phyloP scores from a whole-genome alignment of 1,140 invertebrate genomes.

The Nilaparvata lugens region DNA sequence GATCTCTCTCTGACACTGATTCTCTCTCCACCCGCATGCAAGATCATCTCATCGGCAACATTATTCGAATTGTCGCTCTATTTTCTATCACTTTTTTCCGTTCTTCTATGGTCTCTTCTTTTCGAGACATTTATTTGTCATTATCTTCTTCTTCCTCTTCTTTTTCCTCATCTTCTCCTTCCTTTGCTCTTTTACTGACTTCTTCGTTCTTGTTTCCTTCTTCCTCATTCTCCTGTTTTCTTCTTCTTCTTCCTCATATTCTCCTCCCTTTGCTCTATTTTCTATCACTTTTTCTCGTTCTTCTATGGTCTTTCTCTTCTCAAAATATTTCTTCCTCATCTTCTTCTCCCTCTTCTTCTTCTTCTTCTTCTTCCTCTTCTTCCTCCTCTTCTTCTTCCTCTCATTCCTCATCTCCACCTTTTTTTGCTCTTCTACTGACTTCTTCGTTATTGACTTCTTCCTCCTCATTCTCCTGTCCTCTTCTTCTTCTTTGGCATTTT shows the following conservation, averaged over 20 bases:
- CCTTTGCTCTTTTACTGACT: not conserved
- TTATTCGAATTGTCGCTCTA: too few relatives aligned
- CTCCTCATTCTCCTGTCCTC: not conserved
- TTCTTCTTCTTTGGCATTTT: too few relatives aligned
- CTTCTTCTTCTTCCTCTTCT: not conserved
- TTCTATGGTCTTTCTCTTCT: not conserved
- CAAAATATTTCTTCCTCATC: not conserved
- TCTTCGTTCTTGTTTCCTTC: too few relatives aligned
- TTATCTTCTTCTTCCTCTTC: not conserved
- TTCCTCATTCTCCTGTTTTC: too few relatives aligned
- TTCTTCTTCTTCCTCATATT: too few relatives aligned
- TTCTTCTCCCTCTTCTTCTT: not conserved
- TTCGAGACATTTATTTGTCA: not conserved
- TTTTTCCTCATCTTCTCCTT: not conserved
- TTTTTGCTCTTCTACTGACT: not conserved
- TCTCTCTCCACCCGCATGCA: too few relatives aligned
- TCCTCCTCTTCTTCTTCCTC: not conserved
- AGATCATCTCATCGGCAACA: too few relatives aligned
- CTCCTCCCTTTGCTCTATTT: not conserved
- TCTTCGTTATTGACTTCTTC: not conserved
- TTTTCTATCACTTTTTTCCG: too few relatives aligned
- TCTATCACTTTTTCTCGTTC: too few relatives aligned
- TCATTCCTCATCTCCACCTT: not conserved
- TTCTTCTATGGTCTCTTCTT: too few relatives aligned
- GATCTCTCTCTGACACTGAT: too few relatives aligned